Conservation (phyloP, 2,888 invertebrate species). For the Diarsia rubi region DNA sequence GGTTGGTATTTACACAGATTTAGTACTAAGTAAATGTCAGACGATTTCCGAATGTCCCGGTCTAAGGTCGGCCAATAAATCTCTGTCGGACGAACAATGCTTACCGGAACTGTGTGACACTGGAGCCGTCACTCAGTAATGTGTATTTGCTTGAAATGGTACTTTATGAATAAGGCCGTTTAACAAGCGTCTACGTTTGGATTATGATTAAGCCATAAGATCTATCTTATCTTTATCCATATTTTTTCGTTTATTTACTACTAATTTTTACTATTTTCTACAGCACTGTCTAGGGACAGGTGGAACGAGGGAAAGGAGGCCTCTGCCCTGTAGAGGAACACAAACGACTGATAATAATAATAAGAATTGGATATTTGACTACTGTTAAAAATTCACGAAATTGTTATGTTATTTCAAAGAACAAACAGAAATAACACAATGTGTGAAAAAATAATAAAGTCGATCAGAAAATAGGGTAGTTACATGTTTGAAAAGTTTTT, state of each 20-base stretch:
- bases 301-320: too few relatives aligned
- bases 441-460: too few relatives aligned
- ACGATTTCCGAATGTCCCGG: constrained; percentile 57
- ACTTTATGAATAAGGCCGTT: constrained; percentile 30
- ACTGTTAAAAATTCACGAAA: too few relatives aligned
- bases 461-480: too few relatives aligned
- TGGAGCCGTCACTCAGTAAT: constrained; percentile 57
- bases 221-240: neutral
- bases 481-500: too few relatives aligned
- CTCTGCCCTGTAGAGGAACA: too few relatives aligned
- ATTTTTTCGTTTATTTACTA: neutral
- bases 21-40: constrained; percentile 40
- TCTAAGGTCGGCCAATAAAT: constrained; percentile 56
- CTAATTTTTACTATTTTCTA: too few relatives aligned
- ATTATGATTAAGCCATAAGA: constrained; percentile 2
- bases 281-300: too few relatives aligned
- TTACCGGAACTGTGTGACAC: constrained; percentile 63
- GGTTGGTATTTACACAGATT: constrained; percentile 7
- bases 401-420: too few relatives aligned
- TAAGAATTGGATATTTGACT: too few relatives aligned
- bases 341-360: too few relatives aligned
- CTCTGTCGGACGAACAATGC: constrained; percentile 62
- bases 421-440: too few relatives aligned
- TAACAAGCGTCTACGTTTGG: constrained; percentile 18
- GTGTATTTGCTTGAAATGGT: constrained; percentile 58